These are phyloP conservation scores for Ibycter americanus DNA, from an alignment of 2,797 vertebrate genomes.

Conservation along the genomic window DNA sequence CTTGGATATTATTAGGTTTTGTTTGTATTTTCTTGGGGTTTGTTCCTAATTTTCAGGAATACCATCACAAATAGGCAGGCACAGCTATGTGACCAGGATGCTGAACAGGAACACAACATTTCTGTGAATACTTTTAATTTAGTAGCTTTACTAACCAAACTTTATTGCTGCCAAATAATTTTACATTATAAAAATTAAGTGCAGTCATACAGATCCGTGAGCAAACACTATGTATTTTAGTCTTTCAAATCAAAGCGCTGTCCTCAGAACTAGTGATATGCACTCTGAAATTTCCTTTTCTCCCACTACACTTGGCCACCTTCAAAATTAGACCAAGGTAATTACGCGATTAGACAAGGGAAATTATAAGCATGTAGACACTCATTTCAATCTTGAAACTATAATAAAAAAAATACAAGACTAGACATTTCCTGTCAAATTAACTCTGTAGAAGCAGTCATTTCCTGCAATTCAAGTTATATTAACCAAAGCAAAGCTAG, in stretches of 20 bases:
- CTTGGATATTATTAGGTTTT: not conserved
- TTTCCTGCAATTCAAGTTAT: not conserved
- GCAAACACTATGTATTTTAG: not conserved
- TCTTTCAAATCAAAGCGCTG: not conserved
- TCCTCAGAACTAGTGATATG: not conserved
- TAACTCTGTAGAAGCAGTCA: not conserved
- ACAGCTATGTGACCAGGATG: not conserved
- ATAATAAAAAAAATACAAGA: not conserved
- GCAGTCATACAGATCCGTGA: not conserved
- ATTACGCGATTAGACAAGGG: conserved; percentile 45
- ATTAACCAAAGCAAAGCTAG: not conserved
- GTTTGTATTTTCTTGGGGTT: not conserved
- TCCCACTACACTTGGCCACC: conserved; percentile 13
- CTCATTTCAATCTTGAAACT: conserved; percentile 22
- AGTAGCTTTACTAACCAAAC: not conserved
- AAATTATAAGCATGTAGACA: conserved; percentile 2
- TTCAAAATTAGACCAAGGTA: conserved; percentile 58
- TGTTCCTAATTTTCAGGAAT: not conserved
- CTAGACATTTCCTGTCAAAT: conserved; percentile 32
- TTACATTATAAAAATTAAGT: not conserved
- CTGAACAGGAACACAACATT: not conserved
- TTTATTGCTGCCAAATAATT: not conserved
- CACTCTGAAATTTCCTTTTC: not conserved
- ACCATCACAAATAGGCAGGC: not conserved
- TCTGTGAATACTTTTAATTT: not conserved